phyloP scores from a whole-genome alignment of 2,113 vertebrate species.

The Callipepla californica region DNA sequence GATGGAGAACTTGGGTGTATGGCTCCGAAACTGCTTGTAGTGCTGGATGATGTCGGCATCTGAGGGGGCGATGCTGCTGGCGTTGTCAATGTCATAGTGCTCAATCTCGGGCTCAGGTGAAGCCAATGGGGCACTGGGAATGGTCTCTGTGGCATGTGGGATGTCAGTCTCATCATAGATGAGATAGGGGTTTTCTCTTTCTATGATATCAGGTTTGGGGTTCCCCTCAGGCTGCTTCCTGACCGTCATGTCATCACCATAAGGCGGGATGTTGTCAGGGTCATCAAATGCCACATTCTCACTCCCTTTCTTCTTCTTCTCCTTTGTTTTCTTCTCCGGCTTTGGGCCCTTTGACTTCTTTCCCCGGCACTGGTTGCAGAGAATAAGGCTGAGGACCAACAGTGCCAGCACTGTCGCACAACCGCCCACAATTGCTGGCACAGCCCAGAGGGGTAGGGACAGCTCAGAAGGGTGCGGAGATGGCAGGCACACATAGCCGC shows the following conservation, averaged over 20 bases:
- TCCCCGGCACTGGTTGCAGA: slow-evolving; percentile 92
- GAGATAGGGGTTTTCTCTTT: slow-evolving; percentile 96
- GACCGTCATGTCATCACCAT: slow-evolving; percentile 94
- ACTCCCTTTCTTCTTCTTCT: slow-evolving; percentile 98
- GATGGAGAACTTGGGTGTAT: slow-evolving; percentile 95
- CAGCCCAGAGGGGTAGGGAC: slow-evolving; percentile 93
- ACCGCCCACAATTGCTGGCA: slow-evolving; percentile 94
- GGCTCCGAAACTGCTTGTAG: slow-evolving; percentile 97
- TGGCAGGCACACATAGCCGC: slow-evolving; percentile 83
- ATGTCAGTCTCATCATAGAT: slow-evolving; percentile 96
- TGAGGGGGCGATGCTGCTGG: slow-evolving; percentile 97
- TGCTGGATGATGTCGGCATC: slow-evolving; percentile 97
- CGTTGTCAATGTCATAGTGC: slow-evolving; percentile 97
- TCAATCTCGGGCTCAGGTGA: slow-evolving; percentile 91
- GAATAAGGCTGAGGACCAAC: slow-evolving; percentile 91
- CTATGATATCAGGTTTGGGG: slow-evolving; percentile 96
- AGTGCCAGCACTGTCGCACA: slow-evolving; percentile 91
- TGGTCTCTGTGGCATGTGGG: slow-evolving; percentile 82
- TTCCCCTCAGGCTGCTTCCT: slow-evolving; percentile 97
- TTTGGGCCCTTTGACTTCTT: slow-evolving; percentile 84
- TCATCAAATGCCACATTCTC: slow-evolving; percentile 97
- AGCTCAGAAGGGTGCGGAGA: slow-evolving; percentile 74
- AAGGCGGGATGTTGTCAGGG: slow-evolving; percentile 93
- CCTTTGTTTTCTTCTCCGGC: slow-evolving; percentile 91
- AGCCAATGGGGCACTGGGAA: slow-evolving; percentile 90